These are phyloP conservation scores for Sialia sialis DNA, from an alignment of 2,113 vertebrate species.

Conservation along the genomic window DNA sequence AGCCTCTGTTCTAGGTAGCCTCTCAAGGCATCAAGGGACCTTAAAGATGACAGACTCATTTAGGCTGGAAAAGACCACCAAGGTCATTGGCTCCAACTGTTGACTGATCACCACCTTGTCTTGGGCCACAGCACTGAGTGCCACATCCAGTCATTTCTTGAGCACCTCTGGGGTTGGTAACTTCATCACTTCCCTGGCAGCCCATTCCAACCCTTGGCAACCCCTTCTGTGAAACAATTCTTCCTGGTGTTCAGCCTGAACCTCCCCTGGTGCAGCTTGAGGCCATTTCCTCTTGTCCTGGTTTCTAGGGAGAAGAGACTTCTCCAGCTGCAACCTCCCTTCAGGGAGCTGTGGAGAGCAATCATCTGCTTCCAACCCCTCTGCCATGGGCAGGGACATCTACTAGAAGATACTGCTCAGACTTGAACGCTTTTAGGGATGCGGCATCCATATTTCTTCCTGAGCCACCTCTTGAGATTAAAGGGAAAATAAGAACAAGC, in stretches of 20 bases:
- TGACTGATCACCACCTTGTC: not conserved
- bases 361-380: not conserved
- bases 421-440: not conserved
- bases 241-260: not conserved
- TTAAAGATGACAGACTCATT: not conserved
- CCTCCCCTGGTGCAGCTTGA: not conserved
- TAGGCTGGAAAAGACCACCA: not conserved
- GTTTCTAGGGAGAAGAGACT: not conserved
- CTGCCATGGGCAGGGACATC: not conserved
- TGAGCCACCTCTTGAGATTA: not conserved
- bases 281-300: not conserved
- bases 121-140: not conserved
- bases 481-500: not conserved
- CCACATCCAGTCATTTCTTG: not conserved
- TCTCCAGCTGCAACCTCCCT: not conserved
- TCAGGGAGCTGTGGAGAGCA: not conserved
- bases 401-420: not conserved
- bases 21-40: not conserved
- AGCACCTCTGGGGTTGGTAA: not conserved
- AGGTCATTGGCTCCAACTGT: rapidly evolving
- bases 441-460: not conserved
- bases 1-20: not conserved
- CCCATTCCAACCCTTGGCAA: not conserved
- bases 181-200: not conserved
- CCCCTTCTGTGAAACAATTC: not conserved